Conservation (phyloP, 1,140 invertebrate genomes). For the Aplysia californica region DNA sequence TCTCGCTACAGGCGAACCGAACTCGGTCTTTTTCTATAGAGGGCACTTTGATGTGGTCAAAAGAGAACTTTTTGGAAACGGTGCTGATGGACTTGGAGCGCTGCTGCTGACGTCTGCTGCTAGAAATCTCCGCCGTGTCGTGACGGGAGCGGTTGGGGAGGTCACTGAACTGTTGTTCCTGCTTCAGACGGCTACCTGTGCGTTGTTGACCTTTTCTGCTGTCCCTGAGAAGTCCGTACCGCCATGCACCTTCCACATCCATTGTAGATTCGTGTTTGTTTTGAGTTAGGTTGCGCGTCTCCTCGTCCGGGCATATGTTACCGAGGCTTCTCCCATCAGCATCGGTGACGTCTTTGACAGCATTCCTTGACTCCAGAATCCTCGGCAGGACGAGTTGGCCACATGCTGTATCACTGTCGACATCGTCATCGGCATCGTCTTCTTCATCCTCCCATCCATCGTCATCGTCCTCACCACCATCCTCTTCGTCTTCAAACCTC, state of each 20-base stretch:
- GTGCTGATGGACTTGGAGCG: background rate
- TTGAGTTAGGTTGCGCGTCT: background rate
- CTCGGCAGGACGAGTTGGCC: background rate
- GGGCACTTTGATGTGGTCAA: constrained; percentile 32
- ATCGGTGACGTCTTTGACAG: background rate
- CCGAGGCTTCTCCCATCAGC: background rate
- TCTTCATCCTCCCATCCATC: constrained; percentile 16
- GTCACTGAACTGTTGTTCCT: background rate
- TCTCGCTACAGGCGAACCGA: constrained; percentile 26
- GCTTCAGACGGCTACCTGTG: background rate
- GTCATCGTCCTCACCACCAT: background rate
- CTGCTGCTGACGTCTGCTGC: background rate
- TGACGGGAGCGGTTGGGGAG: background rate
- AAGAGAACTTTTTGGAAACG: constrained; percentile 15
- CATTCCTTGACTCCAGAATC: background rate
- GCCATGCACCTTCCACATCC: background rate
- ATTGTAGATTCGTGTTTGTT: background rate
- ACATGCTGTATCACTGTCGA: background rate
- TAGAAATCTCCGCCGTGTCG: background rate
- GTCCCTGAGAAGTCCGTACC: background rate
- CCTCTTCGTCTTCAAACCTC: background rate
- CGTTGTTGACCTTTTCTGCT: background rate
- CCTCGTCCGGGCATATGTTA: background rate
- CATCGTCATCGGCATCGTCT: constrained; percentile 16
- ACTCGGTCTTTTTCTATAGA: constrained; percentile 27